Percentiles rank a stretch among this genome's conserved stretches.
phyloP scores from a whole-genome alignment of 1,140 invertebrate genomes.

The Zaprionus nigranus region DNA sequence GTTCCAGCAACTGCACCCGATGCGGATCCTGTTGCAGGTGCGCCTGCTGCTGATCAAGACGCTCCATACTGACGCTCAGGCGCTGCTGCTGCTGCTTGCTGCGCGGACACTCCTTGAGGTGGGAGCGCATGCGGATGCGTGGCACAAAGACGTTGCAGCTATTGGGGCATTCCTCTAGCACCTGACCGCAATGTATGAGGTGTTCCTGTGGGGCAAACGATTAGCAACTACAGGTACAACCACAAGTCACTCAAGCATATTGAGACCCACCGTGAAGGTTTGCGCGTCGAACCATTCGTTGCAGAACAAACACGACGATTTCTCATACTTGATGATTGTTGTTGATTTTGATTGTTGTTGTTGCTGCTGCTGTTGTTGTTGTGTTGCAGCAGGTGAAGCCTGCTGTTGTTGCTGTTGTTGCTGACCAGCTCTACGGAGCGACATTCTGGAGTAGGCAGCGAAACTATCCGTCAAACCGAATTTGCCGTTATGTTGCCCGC shows the following conservation, averaged over 20 bases:
- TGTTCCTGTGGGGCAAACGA: slow-evolving; percentile 85
- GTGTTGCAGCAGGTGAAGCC: too few species aligned
- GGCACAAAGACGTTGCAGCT: slow-evolving; percentile 89
- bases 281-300: slow-evolving; percentile 87
- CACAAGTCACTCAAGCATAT: neutral
- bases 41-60: slow-evolving; percentile 50
- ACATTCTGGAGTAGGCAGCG: slow-evolving; percentile 42
- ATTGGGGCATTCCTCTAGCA: slow-evolving; percentile 88
- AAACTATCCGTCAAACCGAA: neutral
- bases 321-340: slow-evolving; percentile 81
- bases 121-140: slow-evolving; percentile 86
- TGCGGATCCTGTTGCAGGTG: slow-evolving; percentile 50
- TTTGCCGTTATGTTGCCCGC: slow-evolving; percentile 49
- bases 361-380: slow-evolving; percentile 4
- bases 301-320: slow-evolving; percentile 87
- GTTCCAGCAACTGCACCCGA: slow-evolving; percentile 71
- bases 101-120: slow-evolving; percentile 86
- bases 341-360: slow-evolving; percentile 57
- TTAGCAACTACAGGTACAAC: neutral
- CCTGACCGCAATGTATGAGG: slow-evolving; percentile 88
- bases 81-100: slow-evolving; percentile 44
- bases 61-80: slow-evolving; percentile 61
- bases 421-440: slow-evolving; percentile 32
- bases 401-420: slow-evolving; percentile 3
- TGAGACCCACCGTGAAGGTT: slow-evolving; percentile 85